phyloP scores from a whole-genome alignment of 2,113 vertebrate genomes.

The Climacteris rufus region DNA sequence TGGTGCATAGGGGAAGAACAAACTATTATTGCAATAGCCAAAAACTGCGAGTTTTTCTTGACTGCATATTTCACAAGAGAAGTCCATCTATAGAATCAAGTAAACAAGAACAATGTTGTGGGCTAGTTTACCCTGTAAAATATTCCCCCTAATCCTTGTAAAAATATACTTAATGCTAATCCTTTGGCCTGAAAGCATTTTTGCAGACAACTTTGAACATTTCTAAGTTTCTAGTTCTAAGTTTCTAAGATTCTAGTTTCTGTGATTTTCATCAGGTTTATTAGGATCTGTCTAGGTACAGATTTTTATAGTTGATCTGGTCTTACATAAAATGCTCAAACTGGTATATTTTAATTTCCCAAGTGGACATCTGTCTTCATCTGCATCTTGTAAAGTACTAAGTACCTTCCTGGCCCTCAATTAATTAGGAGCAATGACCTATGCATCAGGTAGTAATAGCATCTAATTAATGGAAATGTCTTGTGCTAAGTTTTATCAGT shows the following conservation, averaged over 20 bases:
- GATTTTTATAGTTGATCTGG: not conserved
- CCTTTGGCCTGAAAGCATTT: not conserved
- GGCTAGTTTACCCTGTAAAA: not conserved
- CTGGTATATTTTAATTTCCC: constrained; percentile 11
- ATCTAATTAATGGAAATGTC: constrained; percentile 5
- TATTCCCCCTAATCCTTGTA: not conserved
- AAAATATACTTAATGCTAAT: constrained; percentile 22
- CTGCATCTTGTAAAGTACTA: not conserved
- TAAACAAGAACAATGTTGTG: not conserved
- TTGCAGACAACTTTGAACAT: constrained; percentile 1
- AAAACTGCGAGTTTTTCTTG: not conserved
- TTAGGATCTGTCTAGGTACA: not conserved
- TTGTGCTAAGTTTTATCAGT: not conserved
- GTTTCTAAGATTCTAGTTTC: too few relatives aligned
- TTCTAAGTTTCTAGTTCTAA: constrained; percentile 18
- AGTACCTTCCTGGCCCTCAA: constrained; percentile 13
- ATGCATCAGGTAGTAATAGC: not conserved
- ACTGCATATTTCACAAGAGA: not conserved
- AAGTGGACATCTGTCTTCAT: constrained; percentile 7
- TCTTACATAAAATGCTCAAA: not conserved
- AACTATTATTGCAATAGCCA: not conserved
- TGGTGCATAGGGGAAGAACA: not conserved
- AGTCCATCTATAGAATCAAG: not conserved
- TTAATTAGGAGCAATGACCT: constrained; percentile 35
- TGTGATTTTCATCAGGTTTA: not conserved